Conservation (phyloP, 2,113 vertebrate species). For the Phaethon lepturus region DNA sequence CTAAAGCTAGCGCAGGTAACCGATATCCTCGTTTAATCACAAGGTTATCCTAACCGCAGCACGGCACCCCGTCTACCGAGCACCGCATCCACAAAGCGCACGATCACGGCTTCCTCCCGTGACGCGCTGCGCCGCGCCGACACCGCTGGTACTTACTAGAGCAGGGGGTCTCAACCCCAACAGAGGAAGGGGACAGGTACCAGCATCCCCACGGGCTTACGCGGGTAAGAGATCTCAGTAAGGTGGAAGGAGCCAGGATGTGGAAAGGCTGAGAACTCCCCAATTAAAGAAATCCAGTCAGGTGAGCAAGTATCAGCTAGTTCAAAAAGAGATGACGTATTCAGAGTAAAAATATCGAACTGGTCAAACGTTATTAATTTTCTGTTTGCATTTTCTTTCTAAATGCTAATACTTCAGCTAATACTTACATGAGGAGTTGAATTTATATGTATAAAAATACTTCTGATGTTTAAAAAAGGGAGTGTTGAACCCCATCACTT, state of each 20-base stretch:
- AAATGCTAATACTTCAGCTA: not conserved
- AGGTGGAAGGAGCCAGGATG: not conserved
- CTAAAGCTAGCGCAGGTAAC: not conserved
- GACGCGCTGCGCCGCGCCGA: accelerated
- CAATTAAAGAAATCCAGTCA: not conserved
- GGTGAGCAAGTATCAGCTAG: not conserved
- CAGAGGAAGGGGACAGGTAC: no score
- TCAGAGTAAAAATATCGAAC: not conserved
- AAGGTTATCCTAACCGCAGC: accelerated
- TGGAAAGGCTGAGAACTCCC: not conserved
- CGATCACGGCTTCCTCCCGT: accelerated
- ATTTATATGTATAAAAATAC: not conserved
- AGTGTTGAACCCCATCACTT: not conserved
- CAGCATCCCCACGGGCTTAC: accelerated
- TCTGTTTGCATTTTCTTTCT: not conserved
- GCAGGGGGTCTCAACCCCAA: not conserved
- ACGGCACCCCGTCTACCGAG: accelerated
- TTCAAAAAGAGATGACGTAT: accelerated
- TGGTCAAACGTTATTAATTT: not conserved
- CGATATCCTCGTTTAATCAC: not conserved
- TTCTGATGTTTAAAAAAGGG: not conserved
- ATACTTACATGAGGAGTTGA: not conserved
- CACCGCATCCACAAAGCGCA: accelerated
- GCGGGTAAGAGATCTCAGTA: accelerated
- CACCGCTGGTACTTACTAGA: accelerated